Evolutionary conservation across 2,113 vertebrate species (phyloP), one percentile per base, ranked within the genome.

Genomic region (Pitta sordida): DNA sequence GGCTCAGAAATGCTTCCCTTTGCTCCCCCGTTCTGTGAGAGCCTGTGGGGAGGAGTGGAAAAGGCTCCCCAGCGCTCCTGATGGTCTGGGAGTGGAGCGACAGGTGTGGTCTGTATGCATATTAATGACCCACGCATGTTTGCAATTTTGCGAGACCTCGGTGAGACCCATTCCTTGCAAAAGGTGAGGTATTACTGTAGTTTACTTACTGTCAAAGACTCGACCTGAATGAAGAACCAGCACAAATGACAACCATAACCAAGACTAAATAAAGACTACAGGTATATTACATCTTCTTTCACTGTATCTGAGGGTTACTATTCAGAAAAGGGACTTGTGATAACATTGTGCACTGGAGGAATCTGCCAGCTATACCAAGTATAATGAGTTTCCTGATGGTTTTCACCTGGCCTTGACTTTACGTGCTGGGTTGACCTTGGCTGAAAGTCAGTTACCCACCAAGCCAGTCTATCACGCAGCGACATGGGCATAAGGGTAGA

Each of bases 221-320:
- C 65, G 62, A 84, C 63, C 79, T 87, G 51, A 96, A 96, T 44
- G 95, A 97, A 95, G n/a, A 95, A 70, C 58, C 11, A 77, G 71
- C 73, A 91, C 49, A 96, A 96, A 93, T 86, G 92, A 85, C 70
- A 88, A 59, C 32, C 71, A 71, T 77, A 92, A 88, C 59, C 84
- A 83, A 36, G 22, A 77, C 51, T 92, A 96, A 93, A 94, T 93
- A 97, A 97, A 95, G 29, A 95, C 90, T 92, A 89, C 41, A 78
- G 36, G 21, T 43, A 59, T 87, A 86, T 88, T 89, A 34, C 68
- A 44, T 55, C 53, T 92, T 95, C 59, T 65, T 76, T 82, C 49
- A 62, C 24, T 75, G 13, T 84, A 82, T 83, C 32, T 86, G 56
- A 83, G 37, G 22, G 24, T 52, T 51, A 81, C 48, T 90, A 86